Conservation (phyloP, 1,140 invertebrate species). For the Neocloeon triangulifer region DNA sequence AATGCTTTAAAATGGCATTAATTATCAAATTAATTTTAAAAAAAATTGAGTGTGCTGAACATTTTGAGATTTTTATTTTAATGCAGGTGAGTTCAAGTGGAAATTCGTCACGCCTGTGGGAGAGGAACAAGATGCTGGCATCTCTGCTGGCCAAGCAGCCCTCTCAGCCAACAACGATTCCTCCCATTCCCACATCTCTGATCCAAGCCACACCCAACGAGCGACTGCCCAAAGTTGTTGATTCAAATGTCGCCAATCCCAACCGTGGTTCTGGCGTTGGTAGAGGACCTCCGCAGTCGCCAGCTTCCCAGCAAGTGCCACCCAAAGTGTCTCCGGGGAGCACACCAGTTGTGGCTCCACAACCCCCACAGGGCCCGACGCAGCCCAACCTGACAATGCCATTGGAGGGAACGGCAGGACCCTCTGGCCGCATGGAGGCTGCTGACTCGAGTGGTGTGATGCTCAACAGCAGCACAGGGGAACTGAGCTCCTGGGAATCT, state of each 20-base stretch:
- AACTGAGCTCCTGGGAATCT: conserved; percentile 6
- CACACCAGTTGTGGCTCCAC: too few species aligned
- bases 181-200: conserved; percentile 34
- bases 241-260: conserved; percentile 7
- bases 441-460: too few species aligned
- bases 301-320: conserved; percentile 2
- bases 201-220: conserved; percentile 40
- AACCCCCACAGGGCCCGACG: too few species aligned
- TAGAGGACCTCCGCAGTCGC: neutral
- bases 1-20: too few species aligned
- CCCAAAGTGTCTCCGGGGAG: too few species aligned
- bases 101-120: conserved; percentile 35
- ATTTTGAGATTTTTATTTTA: neutral
- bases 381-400: too few species aligned
- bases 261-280: neutral
- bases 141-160: conserved; percentile 56
- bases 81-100: conserved; percentile 12
- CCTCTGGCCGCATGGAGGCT: too few species aligned
- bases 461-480: too few species aligned
- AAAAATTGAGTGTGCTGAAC: neutral
- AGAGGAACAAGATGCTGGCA: conserved; percentile 72
- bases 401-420: too few species aligned
- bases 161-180: conserved; percentile 40
- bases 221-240: conserved; percentile 24
- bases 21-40: neutral